phyloP scores from a whole-genome alignment of 2,113 vertebrate genomes.

The Lynx canadensis region DNA sequence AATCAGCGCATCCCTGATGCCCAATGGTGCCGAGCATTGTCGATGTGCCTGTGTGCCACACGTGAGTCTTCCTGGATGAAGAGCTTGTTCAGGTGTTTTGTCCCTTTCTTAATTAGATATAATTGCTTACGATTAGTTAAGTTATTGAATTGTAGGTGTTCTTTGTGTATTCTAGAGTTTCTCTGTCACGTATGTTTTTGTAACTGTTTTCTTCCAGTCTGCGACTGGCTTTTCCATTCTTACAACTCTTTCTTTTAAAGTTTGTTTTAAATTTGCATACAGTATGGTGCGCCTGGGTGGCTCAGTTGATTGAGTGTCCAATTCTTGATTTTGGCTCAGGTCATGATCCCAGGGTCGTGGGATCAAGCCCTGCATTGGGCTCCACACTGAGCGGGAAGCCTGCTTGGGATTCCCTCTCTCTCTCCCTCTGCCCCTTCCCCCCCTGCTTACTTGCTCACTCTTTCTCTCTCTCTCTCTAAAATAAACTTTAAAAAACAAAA shows the following conservation, averaged over 20 bases:
- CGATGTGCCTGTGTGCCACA: background rate
- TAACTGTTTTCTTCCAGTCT: background rate
- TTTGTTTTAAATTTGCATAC: background rate
- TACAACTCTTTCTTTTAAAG: slow-evolving; percentile 4
- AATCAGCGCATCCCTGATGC: background rate
- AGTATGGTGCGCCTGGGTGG: too few species aligned
- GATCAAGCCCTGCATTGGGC: too few species aligned
- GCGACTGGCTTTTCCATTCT: slow-evolving; percentile 16
- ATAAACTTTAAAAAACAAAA: too few species aligned
- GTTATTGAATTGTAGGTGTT: background rate
- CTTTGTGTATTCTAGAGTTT: slow-evolving; percentile 5
- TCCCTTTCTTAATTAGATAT: background rate
- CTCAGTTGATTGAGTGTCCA: too few species aligned
- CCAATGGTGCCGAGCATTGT: background rate
- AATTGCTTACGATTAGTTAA: background rate
- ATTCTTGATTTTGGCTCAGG: too few species aligned
- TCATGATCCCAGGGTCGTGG: too few species aligned
- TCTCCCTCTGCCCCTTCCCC: too few species aligned
- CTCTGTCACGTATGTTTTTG: slow-evolving; percentile 7
- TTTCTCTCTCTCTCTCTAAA: too few species aligned
- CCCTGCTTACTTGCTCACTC: too few species aligned
- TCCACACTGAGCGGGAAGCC: too few species aligned
- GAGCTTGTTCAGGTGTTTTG: background rate
- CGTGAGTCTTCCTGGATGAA: background rate
- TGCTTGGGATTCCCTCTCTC: too few species aligned